These are phyloP conservation scores for Alcis repandata DNA, from an alignment of 2,888 invertebrate genomes.

Conservation along the genomic window DNA sequence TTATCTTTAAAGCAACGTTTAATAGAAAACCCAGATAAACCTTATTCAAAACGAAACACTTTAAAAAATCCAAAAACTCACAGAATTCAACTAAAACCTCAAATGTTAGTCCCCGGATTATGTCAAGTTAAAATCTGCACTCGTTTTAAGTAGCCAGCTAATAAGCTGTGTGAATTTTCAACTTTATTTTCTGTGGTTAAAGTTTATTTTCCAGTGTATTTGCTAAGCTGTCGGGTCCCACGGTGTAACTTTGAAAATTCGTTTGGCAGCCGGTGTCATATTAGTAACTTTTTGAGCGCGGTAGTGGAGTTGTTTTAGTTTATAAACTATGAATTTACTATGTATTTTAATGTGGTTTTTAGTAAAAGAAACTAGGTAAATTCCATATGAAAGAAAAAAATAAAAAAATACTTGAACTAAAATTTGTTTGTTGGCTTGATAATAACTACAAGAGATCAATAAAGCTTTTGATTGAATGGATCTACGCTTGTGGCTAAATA, in stretches of 20 bases:
- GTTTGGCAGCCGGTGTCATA: constrained; percentile 20
- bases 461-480: too few relatives aligned
- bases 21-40: background rate
- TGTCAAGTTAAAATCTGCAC: constrained; percentile 27
- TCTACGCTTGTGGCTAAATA: too few relatives aligned
- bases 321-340: background rate
- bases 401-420: too few relatives aligned
- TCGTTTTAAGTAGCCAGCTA: constrained; percentile 20
- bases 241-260: constrained; percentile 14
- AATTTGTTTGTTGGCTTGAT: too few relatives aligned
- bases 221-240: constrained; percentile 6
- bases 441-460: too few relatives aligned
- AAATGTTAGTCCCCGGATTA: constrained; percentile 21
- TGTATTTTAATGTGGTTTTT: background rate
- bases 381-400: too few relatives aligned
- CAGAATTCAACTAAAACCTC: constrained; percentile 6
- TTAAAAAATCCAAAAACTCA: constrained; percentile 6
- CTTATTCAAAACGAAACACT: background rate
- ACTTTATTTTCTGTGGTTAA: constrained; percentile 5
- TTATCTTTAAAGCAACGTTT: background rate
- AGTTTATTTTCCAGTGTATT: constrained; percentile 7
- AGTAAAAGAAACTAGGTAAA: too few relatives aligned
- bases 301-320: constrained; percentile 5
- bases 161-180: constrained; percentile 2
- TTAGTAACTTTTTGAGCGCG: constrained; percentile 24